A percentile compares a stretch with the other conserved stretches of the same genome.
These are phyloP conservation scores for Ctenoplectra terminalis DNA, from an alignment of 1,140 invertebrate species.

Conservation along the genomic window DNA sequence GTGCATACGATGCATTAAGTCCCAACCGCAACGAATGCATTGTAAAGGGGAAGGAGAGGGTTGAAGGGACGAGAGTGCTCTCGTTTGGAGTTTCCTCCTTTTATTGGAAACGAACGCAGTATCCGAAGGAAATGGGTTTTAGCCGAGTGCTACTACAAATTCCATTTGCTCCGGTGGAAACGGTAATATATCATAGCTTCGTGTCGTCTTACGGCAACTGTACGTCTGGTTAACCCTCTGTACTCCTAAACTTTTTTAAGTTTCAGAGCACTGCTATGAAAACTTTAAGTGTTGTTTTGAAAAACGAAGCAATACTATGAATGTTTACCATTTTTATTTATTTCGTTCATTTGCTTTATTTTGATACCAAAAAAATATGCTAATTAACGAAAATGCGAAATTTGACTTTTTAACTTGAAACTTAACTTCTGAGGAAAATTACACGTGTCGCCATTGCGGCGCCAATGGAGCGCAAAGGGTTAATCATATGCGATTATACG, in stretches of 20 bases:
- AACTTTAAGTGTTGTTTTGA: too few species aligned
- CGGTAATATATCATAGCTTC: slow-evolving; percentile 43
- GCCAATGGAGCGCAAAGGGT: too few species aligned
- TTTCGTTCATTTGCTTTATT: too few species aligned
- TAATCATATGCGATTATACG: slow-evolving; percentile 49
- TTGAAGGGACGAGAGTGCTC: slow-evolving; percentile 45
- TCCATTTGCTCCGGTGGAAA: slow-evolving; percentile 62
- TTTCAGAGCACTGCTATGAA: too few species aligned
- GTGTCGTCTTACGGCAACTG: slow-evolving; percentile 10
- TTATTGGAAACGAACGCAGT: slow-evolving; percentile 63
- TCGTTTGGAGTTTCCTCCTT: slow-evolving; percentile 65
- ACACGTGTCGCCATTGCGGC: too few species aligned
- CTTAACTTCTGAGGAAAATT: too few species aligned
- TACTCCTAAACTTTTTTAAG: too few species aligned
- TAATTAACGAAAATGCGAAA: too few species aligned
- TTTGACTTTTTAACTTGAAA: too few species aligned
- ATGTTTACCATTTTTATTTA: too few species aligned
- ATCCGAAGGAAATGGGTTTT: slow-evolving; percentile 67
- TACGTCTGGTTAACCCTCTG: slow-evolving; percentile 34
- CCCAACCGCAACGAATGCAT: slow-evolving; percentile 63
- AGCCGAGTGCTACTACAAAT: slow-evolving; percentile 66
- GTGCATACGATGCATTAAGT: slow-evolving; percentile 65
- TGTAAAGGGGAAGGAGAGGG: slow-evolving; percentile 46
- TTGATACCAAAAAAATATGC: too few species aligned
- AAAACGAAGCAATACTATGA: too few species aligned